A percentile compares a stretch with the other conserved stretches of the same genome.
Evolutionary conservation across 2,797 vertebrate species (phyloP).

Genomic region (Holocentrus rufus): DNA sequence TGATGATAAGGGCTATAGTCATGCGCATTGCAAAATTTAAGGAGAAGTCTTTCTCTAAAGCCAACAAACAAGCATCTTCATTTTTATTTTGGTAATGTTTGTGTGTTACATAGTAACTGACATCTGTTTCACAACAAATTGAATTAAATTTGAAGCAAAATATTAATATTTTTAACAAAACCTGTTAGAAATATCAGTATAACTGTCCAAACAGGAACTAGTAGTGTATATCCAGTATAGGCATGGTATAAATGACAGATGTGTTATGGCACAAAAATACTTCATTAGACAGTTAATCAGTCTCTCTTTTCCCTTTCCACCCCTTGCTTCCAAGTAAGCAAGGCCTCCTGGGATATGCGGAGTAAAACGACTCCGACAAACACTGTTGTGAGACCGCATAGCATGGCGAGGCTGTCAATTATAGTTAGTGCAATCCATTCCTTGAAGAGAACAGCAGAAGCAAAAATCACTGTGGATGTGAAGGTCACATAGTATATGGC

Average conservation of each 20-base stretch:
- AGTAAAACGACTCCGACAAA: conserved; percentile 92
- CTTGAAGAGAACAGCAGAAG: conserved; percentile 93
- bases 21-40: neutral
- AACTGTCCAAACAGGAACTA: conserved; percentile 8
- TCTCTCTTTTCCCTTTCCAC: conserved; percentile 84
- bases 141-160: conserved; percentile 16
- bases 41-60: neutral
- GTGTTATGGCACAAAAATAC: conserved; percentile 5
- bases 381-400: conserved; percentile 90
- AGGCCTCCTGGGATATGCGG: conserved; percentile 91
- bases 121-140: conserved; percentile 3
- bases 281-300: conserved; percentile 62
- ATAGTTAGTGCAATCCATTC: conserved; percentile 90
- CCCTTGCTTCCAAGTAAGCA: conserved; percentile 85
- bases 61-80: neutral
- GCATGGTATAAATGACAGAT: conserved; percentile 17
- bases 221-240: neutral
- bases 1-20: neutral
- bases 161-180: neutral
- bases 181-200: neutral
- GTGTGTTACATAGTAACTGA: conserved; percentile 21
- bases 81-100: neutral
- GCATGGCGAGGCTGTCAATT: conserved; percentile 89
- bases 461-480: conserved; percentile 89
- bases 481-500: conserved; percentile 96